phyloP scores from a whole-genome alignment of 2,113 vertebrate species.

The Chaetodon auriga region DNA sequence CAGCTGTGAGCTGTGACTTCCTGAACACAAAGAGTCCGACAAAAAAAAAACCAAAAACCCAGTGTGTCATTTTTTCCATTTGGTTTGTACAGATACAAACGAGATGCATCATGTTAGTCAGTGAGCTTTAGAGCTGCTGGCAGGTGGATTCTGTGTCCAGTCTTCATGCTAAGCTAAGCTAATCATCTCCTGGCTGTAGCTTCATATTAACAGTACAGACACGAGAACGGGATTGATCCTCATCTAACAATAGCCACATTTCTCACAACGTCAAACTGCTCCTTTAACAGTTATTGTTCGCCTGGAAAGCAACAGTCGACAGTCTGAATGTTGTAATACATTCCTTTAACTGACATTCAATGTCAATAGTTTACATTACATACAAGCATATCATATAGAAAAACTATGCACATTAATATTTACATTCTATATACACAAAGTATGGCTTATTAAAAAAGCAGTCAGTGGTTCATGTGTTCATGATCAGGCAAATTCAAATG shows the following conservation, averaged over 20 bases:
- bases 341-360: constrained; percentile 62
- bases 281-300: not conserved
- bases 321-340: not conserved
- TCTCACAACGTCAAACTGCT: not conserved
- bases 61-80: too few species aligned
- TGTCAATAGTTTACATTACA: constrained; percentile 37
- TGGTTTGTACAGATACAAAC: too few species aligned
- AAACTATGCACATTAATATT: constrained; percentile 43
- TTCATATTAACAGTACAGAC: not conserved
- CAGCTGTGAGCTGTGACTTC: too few species aligned
- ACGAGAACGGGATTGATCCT: not conserved
- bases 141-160: not conserved
- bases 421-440: constrained; percentile 35
- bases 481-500: not conserved
- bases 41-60: too few species aligned
- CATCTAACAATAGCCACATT: too few species aligned
- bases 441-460: constrained; percentile 37
- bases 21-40: too few species aligned
- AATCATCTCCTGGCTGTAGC: not conserved
- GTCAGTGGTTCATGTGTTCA: not conserved
- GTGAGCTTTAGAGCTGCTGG: too few species aligned
- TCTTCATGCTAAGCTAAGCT: constrained; percentile 4
- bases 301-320: too few species aligned
- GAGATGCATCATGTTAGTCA: too few species aligned
- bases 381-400: constrained; percentile 29